Evolutionary conservation across 1,140 invertebrate genomes (phyloP), one percentile per base, ranked within the genome.

Genomic region (Heliothis subflexa): DNA sequence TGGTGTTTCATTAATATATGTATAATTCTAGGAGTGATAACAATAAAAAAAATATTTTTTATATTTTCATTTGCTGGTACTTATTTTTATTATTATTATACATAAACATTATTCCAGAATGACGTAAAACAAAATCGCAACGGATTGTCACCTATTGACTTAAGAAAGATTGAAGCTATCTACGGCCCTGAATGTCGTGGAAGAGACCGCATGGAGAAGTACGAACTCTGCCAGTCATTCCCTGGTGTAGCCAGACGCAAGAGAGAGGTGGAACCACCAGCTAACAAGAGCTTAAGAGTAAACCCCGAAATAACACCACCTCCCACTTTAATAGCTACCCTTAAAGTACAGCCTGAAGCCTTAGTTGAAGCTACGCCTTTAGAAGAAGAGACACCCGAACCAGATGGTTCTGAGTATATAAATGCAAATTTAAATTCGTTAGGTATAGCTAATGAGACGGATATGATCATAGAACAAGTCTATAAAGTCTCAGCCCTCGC

Each of bases 171-270:
- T 40, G 86, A 91, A 54, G 85, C 92, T 11, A 81, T 94, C 2
- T 94, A 94, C 76, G 90, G 90, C 0, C 80, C 85, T 0, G 92
- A 93, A 80, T 94, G 93, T 61, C 73, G 82, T 10, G 85, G 82
- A 7, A 78, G 93, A 40, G 93, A 94, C 45, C 80, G 93, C 0
- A 81, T 85, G 21, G 90, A 88, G 11, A 93, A 94, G 78, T 84
- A 93, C 5, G 89, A 92, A 11, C 68, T 90, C 0, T 94, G 93
- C 74, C 89, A 89, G 28, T 84, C 86, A n/a, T 93, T 91, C 49
- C 90, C 91, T 0, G 85, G 84, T 0, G 80, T 83, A 0, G 84
- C 78, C 5, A 83, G 91, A 50, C 84, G 73, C 21, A 94, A 92
- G 70, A 66, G 84, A 45, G 70, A 82, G 5, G 18, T 57, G 25